A percentile compares a stretch with the other conserved stretches of the same genome.
phyloP scores from a whole-genome alignment of 92 coral and sea anemone genomes.

The Zoanthus sansibaricus region DNA sequence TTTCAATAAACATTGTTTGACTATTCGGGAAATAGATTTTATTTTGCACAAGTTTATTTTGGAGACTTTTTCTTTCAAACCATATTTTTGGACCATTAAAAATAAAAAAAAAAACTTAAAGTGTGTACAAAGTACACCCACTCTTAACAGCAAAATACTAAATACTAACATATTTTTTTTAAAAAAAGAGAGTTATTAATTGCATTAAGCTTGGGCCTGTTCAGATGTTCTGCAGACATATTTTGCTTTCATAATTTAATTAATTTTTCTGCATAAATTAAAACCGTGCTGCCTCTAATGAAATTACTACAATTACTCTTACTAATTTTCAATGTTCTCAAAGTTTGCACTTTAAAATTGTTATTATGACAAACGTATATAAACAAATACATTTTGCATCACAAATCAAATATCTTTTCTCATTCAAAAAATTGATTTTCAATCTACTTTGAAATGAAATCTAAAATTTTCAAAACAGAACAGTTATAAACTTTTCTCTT shows the following conservation, averaged over 20 bases:
- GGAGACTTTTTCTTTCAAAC: background rate
- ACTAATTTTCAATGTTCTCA: too few relatives aligned
- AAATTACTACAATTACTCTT: too few relatives aligned
- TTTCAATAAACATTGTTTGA: constrained; percentile 24
- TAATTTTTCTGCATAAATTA: too few relatives aligned
- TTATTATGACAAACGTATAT: too few relatives aligned
- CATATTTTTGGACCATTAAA: background rate
- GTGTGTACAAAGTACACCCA: background rate
- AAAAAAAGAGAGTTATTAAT: too few relatives aligned
- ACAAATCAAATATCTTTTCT: too few relatives aligned
- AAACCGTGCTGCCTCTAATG: too few relatives aligned
- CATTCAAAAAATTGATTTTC: too few relatives aligned
- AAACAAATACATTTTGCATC: too few relatives aligned
- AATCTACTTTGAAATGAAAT: background rate
- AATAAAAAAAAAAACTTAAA: background rate
- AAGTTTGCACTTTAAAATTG: too few relatives aligned
- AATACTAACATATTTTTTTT: background rate
- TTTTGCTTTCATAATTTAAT: too few relatives aligned
- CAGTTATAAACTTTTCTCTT: background rate
- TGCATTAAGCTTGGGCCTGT: background rate
- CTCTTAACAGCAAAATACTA: background rate
- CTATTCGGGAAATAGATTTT: background rate
- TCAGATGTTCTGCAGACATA: background rate
- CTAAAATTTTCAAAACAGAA: background rate
- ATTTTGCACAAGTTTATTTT: constrained; percentile 27